These are phyloP conservation scores for Drosophila orosa DNA, from an alignment of 1,140 invertebrate genomes.

Conservation along the genomic window DNA sequence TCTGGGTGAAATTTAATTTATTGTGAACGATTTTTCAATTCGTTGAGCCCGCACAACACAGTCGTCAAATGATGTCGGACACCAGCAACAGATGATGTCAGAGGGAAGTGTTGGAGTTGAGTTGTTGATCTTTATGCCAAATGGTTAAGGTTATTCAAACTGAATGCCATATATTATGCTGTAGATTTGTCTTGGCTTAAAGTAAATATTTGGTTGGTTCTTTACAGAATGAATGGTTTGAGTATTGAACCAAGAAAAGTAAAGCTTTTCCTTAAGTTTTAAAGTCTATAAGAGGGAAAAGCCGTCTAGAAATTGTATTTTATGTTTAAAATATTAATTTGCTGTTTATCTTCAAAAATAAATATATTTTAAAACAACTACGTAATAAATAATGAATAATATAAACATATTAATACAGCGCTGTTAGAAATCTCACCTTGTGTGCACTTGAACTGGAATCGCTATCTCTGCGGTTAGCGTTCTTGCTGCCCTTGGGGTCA, in stretches of 20 bases:
- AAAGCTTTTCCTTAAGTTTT: not conserved
- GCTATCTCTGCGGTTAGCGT: slow-evolving; percentile 25
- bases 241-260: not conserved
- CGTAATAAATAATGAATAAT: not conserved
- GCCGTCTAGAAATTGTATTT: not conserved
- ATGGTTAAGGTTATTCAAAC: slow-evolving; percentile 11
- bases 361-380: not conserved
- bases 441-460: slow-evolving; percentile 35
- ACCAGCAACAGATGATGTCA: slow-evolving; percentile 57
- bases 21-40: slow-evolving; percentile 65
- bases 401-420: no score
- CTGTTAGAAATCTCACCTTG: slow-evolving; percentile 32
- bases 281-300: not conserved
- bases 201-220: not conserved
- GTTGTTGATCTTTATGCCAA: slow-evolving; percentile 12
- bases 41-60: slow-evolving; percentile 36
- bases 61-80: slow-evolving; percentile 25
- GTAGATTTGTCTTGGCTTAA: not conserved
- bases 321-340: not conserved
- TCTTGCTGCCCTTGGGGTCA: slow-evolving; percentile 43
- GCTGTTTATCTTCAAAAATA: not conserved
- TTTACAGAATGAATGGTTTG: no score
- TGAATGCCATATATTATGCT: not conserved
- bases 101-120: not conserved
- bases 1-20: slow-evolving; percentile 70